Evolutionary conservation across 2,797 vertebrate genomes (phyloP), one percentile per base, ranked within the genome.

Genomic region (Lemur catta): DNA sequence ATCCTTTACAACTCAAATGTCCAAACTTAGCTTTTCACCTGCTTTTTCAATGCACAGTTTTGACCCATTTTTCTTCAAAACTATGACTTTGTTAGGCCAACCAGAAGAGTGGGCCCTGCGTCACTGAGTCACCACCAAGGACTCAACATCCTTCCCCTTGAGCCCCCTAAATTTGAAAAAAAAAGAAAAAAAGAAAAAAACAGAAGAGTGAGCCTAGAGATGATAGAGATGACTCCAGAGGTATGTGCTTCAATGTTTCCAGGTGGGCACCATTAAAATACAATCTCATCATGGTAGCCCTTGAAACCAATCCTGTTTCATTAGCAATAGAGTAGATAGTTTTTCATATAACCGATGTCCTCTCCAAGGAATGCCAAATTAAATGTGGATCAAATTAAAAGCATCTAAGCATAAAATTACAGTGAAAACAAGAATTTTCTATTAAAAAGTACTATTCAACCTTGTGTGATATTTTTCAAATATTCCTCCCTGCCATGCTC

Each of bases 361-460:
- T 96, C 95, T 97, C 95, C 20, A 96, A 94, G 95, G 59, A 76
- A 75, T 93, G 84, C 93, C 48, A 97, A 98, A 98, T 98, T 98
- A 95, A 97, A 92, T 94, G 94, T 52, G 96, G 96, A 97, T 97
- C 96, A 97, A 97, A 98, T 98, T 97, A 96, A 98, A 97, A 98
- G 98, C 96, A 98, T 98, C 96, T 98, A 97, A 98, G 96, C 95
- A 96, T 97, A 98, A 98, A 98, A 98, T 97, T 98, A 98, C 94
- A 96, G 87, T 96, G 89, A 97, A 96, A 98, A 95, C 79, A 97
- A 96, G 80, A 95, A 92, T 96, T 97, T 97, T 92, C 95, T 74
- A 95, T 97, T 98, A 97, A 97, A 97, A 97, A 95, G 86, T 87
- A 50, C 35, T 94, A 84, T 67, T 95, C 91, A 82, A 61, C 75